These are phyloP conservation scores for Palythoa grandis DNA, from an alignment of 92 coral and sea anemone genomes.

Conservation along the genomic window DNA sequence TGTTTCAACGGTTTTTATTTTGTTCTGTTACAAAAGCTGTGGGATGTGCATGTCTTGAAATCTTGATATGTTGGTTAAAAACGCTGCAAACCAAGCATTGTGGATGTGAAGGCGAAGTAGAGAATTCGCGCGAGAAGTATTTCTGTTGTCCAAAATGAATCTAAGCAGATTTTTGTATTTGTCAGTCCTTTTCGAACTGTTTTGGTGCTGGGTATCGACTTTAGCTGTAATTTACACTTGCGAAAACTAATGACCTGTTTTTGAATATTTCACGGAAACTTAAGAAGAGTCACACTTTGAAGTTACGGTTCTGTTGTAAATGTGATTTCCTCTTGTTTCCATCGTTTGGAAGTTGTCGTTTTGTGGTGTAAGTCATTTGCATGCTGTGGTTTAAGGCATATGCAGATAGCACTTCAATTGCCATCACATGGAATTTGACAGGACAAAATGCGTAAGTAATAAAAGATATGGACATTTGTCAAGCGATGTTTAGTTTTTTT, in stretches of 20 bases:
- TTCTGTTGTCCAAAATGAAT: not conserved
- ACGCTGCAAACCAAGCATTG: not conserved
- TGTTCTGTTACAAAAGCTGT: not conserved
- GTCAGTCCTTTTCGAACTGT: conserved; percentile 1
- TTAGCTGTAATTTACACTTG: not conserved
- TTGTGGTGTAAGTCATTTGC: conserved; percentile 41
- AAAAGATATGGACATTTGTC: not conserved
- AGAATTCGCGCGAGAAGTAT: conserved; percentile 24
- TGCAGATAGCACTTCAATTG: conserved; percentile 14
- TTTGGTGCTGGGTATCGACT: not conserved
- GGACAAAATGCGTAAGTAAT: not conserved
- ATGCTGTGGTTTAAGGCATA: conserved; percentile 19
- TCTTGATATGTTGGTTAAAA: not conserved
- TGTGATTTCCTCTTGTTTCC: conserved; percentile 3
- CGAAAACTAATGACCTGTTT: not conserved
- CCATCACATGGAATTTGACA: not conserved
- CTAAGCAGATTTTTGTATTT: not conserved
- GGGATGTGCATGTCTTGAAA: not conserved
- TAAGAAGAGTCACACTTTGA: not conserved
- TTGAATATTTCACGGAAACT: not conserved
- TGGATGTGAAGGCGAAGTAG: not conserved
- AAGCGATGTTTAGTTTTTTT: not conserved
- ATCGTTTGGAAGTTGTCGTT: conserved; percentile 14
- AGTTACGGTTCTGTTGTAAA: conserved; percentile 18
- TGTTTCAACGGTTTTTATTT: not conserved